Evolutionary conservation across 2,888 invertebrate genomes (phyloP).

Genomic region (Drosophila lutescens): DNA sequence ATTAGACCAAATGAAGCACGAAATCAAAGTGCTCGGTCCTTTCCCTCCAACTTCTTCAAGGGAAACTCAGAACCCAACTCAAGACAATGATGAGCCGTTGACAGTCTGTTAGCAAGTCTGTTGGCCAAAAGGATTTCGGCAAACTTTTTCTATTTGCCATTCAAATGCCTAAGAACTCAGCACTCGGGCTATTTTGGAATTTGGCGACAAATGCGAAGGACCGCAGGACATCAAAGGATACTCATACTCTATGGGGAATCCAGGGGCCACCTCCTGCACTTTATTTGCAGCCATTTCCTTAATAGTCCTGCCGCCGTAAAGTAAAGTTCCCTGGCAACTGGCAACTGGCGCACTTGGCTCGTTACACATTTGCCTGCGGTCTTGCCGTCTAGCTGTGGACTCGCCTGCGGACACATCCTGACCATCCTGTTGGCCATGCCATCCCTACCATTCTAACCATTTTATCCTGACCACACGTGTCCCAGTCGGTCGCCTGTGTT

Average conservation of each 20-base stretch:
- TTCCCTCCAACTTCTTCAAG: constrained; percentile 1
- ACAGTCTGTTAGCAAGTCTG: constrained; percentile 50
- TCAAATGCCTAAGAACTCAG: constrained; percentile 55
- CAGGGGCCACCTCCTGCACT: constrained; percentile 37
- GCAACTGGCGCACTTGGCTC: constrained; percentile 24
- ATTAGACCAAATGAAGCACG: constrained; percentile 77
- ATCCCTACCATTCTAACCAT: constrained; percentile 1
- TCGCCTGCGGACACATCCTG: constrained; percentile 37
- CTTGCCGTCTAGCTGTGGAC: constrained; percentile 23
- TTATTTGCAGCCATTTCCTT: constrained; percentile 69
- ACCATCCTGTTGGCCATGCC: constrained; percentile 19
- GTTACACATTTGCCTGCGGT: constrained; percentile 49
- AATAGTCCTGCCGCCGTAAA: constrained; percentile 60
- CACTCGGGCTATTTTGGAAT: constrained; percentile 8
- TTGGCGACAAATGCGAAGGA: constrained; percentile 7
- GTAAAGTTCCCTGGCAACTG: constrained; percentile 12
- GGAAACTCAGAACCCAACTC: constrained; percentile 47
- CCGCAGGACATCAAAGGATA: constrained; percentile 36
- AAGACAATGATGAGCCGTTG: constrained; percentile 58
- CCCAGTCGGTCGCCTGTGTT: constrained; percentile 12
- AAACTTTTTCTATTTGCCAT: constrained; percentile 64
- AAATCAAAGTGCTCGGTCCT: constrained; percentile 66
- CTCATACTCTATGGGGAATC: no score
- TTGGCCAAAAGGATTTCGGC: constrained; percentile 58
- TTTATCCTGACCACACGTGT: constrained; percentile 31